A percentile compares a stretch with the other conserved stretches of the same genome.
These are phyloP conservation scores for Rhegmatorhina hoffmannsi DNA, from an alignment of 2,113 vertebrate species.

Conservation along the genomic window DNA sequence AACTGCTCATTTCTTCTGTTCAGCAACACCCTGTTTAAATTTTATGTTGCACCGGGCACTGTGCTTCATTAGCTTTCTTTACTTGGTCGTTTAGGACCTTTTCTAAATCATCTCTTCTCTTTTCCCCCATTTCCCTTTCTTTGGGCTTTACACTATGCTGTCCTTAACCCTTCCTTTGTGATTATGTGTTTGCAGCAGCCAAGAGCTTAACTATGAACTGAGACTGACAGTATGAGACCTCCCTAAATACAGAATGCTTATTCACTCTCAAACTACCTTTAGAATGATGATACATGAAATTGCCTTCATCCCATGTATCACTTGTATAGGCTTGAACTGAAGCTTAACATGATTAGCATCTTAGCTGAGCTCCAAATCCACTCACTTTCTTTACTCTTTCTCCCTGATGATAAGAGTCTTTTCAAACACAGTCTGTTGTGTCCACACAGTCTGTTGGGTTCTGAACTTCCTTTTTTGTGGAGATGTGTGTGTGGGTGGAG, in stretches of 20 bases:
- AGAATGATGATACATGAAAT: background rate
- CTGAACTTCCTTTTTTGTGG: background rate
- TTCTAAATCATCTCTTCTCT: background rate
- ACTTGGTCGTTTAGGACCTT: background rate
- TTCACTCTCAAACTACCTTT: background rate
- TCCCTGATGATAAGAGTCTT: background rate
- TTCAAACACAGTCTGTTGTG: background rate
- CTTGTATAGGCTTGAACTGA: background rate
- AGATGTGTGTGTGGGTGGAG: accelerated
- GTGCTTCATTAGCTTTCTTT: background rate
- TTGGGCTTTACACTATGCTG: background rate
- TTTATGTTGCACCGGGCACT: background rate
- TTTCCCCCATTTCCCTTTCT: background rate
- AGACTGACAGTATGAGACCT: background rate
- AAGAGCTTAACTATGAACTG: background rate
- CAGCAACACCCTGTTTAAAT: background rate
- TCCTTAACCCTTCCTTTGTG: background rate
- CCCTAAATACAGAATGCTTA: background rate
- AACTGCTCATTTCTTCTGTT: background rate
- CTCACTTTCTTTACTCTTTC: background rate
- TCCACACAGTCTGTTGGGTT: background rate
- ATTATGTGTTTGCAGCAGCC: background rate
- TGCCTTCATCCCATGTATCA: background rate
- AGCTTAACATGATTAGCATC: background rate
- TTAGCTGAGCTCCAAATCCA: background rate